These are phyloP conservation scores for Aphis craccivora DNA, from an alignment of 1,140 invertebrate genomes.

Conservation along the genomic window DNA sequence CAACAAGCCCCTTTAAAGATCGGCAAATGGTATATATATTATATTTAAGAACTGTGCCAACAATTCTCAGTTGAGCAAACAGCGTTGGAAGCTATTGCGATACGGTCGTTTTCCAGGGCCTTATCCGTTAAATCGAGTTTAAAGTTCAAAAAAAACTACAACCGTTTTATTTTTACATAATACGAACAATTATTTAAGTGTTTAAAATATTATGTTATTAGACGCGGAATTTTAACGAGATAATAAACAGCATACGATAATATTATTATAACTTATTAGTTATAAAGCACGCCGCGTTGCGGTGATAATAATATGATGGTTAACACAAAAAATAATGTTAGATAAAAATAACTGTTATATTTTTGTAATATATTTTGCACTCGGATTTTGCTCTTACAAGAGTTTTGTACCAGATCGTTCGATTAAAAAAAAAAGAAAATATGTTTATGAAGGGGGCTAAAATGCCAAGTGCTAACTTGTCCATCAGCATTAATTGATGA, in stretches of 20 bases:
- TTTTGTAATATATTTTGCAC: neutral
- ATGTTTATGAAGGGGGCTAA: neutral
- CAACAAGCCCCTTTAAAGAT: neutral
- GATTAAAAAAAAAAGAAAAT: neutral
- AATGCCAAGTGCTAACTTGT: neutral
- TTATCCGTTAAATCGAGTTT: neutral
- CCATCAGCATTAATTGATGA: constrained; percentile 2
- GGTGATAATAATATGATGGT: neutral
- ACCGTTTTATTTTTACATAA: neutral
- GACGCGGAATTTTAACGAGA: neutral
- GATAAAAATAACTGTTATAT: constrained; percentile 39
- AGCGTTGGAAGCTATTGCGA: neutral
- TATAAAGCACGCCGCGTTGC: neutral
- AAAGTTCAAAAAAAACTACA: neutral
- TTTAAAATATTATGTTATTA: neutral
- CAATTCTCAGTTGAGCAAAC: neutral
- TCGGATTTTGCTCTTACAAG: neutral
- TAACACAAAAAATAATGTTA: neutral
- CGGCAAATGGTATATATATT: neutral
- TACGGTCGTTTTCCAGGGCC: neutral
- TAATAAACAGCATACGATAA: neutral
- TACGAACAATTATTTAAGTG: neutral
- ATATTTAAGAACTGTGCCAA: constrained; percentile 9
- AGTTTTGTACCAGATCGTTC: neutral
- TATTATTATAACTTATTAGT: neutral